phyloP scores from a whole-genome alignment of 2,113 vertebrate genomes.

The Conger conger region DNA sequence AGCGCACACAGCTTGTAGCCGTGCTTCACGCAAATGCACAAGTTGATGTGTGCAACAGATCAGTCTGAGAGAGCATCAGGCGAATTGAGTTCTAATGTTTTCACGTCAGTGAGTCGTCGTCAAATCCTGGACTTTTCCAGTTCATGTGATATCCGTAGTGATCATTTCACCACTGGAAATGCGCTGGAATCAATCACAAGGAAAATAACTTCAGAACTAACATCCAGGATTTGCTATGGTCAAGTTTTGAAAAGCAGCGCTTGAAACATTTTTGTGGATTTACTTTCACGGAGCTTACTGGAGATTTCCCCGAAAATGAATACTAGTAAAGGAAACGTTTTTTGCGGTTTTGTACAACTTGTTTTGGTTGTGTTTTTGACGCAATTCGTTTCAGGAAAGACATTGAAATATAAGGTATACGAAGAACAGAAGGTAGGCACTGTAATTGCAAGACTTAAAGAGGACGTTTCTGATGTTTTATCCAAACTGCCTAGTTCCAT shows the following conservation, averaged over 20 bases:
- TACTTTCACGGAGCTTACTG: slow-evolving; percentile 8
- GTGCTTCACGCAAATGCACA: slow-evolving; percentile 32
- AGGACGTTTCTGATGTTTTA: slow-evolving; percentile 87
- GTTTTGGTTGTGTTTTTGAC: slow-evolving; percentile 60
- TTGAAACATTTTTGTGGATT: slow-evolving; percentile 22
- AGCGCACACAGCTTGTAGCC: slow-evolving; percentile 48
- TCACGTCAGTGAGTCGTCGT: slow-evolving; percentile 34
- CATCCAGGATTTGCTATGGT: slow-evolving; percentile 21
- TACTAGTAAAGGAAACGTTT: slow-evolving; percentile 22
- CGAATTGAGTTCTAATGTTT: slow-evolving; percentile 24
- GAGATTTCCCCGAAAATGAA: slow-evolving; percentile 16
- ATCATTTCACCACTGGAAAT: neutral
- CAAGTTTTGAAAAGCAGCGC: slow-evolving; percentile 7
- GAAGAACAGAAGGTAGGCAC: slow-evolving; percentile 93
- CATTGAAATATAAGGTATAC: slow-evolving; percentile 87
- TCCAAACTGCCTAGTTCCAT: slow-evolving; percentile 82
- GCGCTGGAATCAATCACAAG: slow-evolving; percentile 8
- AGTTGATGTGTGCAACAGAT: slow-evolving; percentile 53
- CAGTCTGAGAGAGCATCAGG: slow-evolving; percentile 18
- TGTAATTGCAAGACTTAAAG: slow-evolving; percentile 84
- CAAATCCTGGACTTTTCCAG: neutral
- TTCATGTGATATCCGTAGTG: neutral
- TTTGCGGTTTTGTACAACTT: slow-evolving; percentile 45
- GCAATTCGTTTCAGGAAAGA: slow-evolving; percentile 70
- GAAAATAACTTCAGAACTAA: neutral